phyloP scores from a whole-genome alignment of 2,113 vertebrate genomes.

The Pteropus alecto region DNA sequence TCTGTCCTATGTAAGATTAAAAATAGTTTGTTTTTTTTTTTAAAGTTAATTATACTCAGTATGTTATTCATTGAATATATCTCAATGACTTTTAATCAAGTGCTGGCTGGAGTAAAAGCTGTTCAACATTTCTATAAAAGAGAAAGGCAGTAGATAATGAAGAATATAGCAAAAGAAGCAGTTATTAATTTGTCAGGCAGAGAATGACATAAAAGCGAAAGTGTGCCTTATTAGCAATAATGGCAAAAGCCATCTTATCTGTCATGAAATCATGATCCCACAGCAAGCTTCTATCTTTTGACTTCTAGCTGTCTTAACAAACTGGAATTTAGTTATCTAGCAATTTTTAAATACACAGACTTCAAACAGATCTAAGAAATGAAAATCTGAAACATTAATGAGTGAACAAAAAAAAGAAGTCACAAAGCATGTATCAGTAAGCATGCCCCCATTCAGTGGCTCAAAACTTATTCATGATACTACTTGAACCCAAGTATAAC shows the following conservation, averaged over 20 bases:
- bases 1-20: not conserved
- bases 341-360: not conserved
- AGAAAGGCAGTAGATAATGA: not conserved
- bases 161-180: not conserved
- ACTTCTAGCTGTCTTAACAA: not conserved
- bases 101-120: not conserved
- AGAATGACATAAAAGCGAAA: conserved; percentile 4
- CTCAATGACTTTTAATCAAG: conserved; percentile 38
- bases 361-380: not conserved
- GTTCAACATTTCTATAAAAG: not conserved
- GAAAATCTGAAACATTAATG: not conserved
- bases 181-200: not conserved
- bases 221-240: not conserved
- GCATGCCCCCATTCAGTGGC: not conserved
- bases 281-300: not conserved
- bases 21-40: not conserved
- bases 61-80: not conserved
- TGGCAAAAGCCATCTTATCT: not conserved
- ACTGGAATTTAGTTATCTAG: not conserved
- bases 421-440: not conserved
- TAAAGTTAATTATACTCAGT: conserved; percentile 31
- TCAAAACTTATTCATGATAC: not conserved
- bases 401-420: not conserved
- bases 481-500: not conserved
- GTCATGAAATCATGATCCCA: not conserved